Evolutionary conservation across 1,140 invertebrate genomes (phyloP).

Genomic region (Platyscapa corneri): DNA sequence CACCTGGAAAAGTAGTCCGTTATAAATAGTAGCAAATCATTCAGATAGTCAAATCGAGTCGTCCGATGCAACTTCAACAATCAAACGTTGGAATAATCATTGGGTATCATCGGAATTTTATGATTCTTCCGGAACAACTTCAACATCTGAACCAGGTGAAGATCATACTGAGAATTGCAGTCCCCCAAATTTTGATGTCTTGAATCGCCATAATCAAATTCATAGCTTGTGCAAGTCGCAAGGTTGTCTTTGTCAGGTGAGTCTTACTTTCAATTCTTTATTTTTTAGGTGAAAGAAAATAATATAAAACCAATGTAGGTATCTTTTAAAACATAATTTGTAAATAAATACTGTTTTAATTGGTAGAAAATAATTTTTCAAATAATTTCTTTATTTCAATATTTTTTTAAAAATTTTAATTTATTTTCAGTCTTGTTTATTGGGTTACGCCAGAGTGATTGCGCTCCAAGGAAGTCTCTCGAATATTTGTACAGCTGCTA

Average conservation of each 20-base stretch:
- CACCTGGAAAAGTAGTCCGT: background rate
- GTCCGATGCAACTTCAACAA: slow-evolving; percentile 65
- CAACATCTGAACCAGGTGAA: slow-evolving; percentile 61
- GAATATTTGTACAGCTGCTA: slow-evolving; percentile 63
- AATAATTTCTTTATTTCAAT: background rate
- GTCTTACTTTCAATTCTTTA: background rate
- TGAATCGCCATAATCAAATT: slow-evolving; percentile 47
- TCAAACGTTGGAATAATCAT: slow-evolving; percentile 65
- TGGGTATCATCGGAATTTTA: slow-evolving; percentile 66
- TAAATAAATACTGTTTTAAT: background rate
- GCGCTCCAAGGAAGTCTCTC: slow-evolving; percentile 66
- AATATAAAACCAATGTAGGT: background rate
- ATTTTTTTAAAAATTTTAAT: slow-evolving; percentile 5
- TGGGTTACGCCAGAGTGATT: slow-evolving; percentile 65
- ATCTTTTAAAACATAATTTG: too few relatives aligned
- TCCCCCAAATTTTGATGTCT: slow-evolving; percentile 29
- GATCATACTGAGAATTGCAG: slow-evolving; percentile 60
- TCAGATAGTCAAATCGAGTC: slow-evolving; percentile 66
- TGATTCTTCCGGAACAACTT: slow-evolving; percentile 66
- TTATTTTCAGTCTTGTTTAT: slow-evolving; percentile 62
- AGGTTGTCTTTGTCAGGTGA: slow-evolving; percentile 68
- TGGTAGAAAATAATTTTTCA: background rate
- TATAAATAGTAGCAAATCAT: slow-evolving; percentile 40
- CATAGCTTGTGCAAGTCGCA: slow-evolving; percentile 60
- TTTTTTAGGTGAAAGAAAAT: background rate